A percentile compares a stretch with the other conserved stretches of the same genome.
Evolutionary conservation across 2,113 vertebrate species (phyloP).

Genomic region (Sturnus vulgaris): DNA sequence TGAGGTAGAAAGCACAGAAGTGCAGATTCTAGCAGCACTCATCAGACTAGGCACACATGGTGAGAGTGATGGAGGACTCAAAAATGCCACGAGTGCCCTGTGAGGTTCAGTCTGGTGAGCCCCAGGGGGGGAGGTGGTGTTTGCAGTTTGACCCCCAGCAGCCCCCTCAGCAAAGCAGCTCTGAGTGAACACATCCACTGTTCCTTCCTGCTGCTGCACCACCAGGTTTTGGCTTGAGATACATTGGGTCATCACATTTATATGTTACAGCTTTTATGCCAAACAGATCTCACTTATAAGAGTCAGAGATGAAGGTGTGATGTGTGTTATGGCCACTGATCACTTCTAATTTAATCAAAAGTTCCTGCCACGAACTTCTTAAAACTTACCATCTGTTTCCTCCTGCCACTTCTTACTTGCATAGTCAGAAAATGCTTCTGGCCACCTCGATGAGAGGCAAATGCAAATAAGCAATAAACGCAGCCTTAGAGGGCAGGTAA

Average conservation of each 20-base stretch:
- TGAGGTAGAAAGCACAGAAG: accelerated
- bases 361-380: background rate
- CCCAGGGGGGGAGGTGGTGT: background rate
- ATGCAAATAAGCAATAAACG: background rate
- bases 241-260: background rate
- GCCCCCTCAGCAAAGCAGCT: background rate
- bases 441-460: background rate
- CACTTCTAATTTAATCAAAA: background rate
- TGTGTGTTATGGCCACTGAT: background rate
- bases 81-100: background rate
- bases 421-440: background rate
- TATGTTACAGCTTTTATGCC: background rate
- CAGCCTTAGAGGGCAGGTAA: background rate
- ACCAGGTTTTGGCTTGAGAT: background rate
- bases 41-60: background rate
- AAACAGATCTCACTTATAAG: background rate
- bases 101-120: background rate
- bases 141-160: background rate
- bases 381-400: background rate
- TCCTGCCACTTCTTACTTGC: background rate
- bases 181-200: background rate
- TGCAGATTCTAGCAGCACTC: background rate
- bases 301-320: background rate
- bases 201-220: background rate
- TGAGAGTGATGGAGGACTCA: background rate